Evolutionary conservation across 2,797 vertebrate genomes (phyloP).

Genomic region (Urophycis tenuis): DNA sequence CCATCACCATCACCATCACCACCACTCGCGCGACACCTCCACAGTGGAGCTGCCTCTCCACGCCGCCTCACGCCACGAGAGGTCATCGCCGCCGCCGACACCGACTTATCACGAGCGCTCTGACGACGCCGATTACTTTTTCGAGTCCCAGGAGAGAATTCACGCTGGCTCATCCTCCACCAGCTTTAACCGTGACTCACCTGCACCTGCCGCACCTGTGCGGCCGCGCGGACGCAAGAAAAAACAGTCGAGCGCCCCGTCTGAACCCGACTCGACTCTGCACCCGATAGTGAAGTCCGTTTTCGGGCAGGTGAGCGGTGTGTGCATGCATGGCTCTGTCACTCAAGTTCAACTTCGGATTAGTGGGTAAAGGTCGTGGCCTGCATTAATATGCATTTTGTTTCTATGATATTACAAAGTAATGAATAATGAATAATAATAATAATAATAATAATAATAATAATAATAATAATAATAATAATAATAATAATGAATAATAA

Average conservation of each 20-base stretch:
- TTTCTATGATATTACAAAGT: no score
- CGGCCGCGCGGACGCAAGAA: no score
- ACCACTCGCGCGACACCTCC: constrained; percentile 33
- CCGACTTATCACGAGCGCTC: constrained; percentile 52
- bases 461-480: no score
- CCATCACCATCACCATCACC: no score
- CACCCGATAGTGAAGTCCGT: constrained; percentile 88
- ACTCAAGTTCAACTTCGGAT: no score
- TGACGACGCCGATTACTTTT: constrained; percentile 69
- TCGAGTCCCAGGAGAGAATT: constrained; percentile 60
- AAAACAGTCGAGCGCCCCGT: constrained; percentile 12
- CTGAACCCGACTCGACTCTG: constrained; percentile 63
- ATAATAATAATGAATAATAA: no score
- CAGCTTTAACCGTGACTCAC: constrained; percentile 41
- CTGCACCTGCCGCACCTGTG: constrained; percentile 36
- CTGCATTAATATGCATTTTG: no score
- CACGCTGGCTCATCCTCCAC: constrained; percentile 59
- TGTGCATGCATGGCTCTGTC: not conserved
- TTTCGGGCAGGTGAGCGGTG: constrained; percentile 65
- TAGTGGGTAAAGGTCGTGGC: no score
- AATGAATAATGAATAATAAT: no score
- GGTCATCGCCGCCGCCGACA: constrained; percentile 55
- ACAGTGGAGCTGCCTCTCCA: constrained; percentile 44
- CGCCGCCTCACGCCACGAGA: constrained; percentile 44
- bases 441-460: no score